Conservation (phyloP, 2,113 vertebrate genomes). For the Burhinus oedicnemus region DNA sequence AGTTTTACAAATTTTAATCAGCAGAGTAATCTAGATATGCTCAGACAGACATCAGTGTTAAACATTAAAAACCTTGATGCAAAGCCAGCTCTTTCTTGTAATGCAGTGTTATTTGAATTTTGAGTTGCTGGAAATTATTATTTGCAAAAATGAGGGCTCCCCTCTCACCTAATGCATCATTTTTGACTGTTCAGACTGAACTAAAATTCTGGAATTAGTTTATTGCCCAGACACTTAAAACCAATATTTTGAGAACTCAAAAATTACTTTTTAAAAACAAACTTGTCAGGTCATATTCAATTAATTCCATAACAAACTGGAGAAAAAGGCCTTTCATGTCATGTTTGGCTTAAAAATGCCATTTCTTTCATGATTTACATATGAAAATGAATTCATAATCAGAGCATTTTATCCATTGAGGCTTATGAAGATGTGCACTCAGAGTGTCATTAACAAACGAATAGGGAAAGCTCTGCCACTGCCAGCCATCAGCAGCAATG, state of each 20-base stretch:
- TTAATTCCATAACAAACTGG: not conserved
- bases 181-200: not conserved
- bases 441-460: not conserved
- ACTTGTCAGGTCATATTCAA: not conserved
- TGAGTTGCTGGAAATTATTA: not conserved
- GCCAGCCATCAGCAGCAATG: not conserved
- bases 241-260: not conserved
- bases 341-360: not conserved
- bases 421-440: not conserved
- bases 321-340: not conserved
- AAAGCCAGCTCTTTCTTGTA: not conserved
- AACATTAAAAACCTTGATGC: not conserved
- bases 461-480: not conserved
- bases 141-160: not conserved
- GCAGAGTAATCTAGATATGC: not conserved
- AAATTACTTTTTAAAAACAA: not conserved
- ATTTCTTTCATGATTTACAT: not conserved
- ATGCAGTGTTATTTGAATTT: not conserved
- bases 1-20: slow-evolving; percentile 24
- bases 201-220: not conserved
- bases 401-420: not conserved
- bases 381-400: not conserved
- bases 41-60: not conserved
- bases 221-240: not conserved
- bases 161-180: not conserved